Base-by-base conservation (phyloP, 2,888 invertebrate species). In the Eurytoma adleriae region DNA sequence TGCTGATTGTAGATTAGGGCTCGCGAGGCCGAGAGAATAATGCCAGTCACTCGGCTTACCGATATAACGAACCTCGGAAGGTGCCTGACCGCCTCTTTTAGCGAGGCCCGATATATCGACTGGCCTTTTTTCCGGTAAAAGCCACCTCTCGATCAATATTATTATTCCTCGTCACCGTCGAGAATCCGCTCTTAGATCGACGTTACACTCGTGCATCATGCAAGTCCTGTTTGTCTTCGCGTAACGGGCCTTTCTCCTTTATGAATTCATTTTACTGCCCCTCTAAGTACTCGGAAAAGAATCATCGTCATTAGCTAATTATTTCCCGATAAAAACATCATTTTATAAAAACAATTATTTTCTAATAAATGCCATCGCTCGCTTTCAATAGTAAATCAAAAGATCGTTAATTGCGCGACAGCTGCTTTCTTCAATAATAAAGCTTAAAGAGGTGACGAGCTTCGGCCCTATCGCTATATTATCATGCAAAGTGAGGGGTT, bases 1-100 rank as follows among this genome's bases (percentile, higher is more conserved):
- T 85, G 83, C 86, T 85, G 86, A 87, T 87, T 85, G 84, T 78
- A 85, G 85, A 87, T 87, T 86, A 85, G 85, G 83, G 81, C 82
- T 72, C 52, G 57, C 5, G n/a, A 18, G 16, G n/a, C 27, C 18
- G 62, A 18, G 57, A 52, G 85, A 86, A 85, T 86, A 85, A 86
- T 83, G 85, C 85, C 85, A 85, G 85, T 86, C 86, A 86, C 85
- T 84, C 84, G 80, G 83, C 83, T 83, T 62, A 79, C 79, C 78
- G 82, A 83, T 76, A 81, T 82, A 84, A 81, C 83, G 81, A 83
- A 62, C 24, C 67, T 81, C 84, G 79, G 84, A 85, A 83, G 78
- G 77, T 78, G 64, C 74, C 81, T 81, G 72, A 77, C 78, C 56
- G 73, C 79, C 80, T 75, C 69, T 80, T 78, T 66, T 72, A 76